A percentile compares a stretch with the other conserved stretches of the same genome.
Conservation (phyloP, 2,113 vertebrate genomes). For the Eulemur macaco region DNA sequence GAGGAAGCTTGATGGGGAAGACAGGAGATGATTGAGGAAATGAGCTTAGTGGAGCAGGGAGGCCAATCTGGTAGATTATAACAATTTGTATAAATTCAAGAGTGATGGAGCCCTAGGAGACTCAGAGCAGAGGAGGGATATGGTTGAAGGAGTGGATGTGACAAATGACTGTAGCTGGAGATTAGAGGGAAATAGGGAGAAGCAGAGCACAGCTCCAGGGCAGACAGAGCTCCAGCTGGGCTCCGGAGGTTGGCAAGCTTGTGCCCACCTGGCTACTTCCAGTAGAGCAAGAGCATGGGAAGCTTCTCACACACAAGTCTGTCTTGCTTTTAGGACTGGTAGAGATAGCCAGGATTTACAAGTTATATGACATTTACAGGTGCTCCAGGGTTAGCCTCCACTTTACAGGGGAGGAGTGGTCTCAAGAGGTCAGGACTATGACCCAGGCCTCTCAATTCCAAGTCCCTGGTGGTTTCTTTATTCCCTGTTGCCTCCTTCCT, state of each 20-base stretch:
- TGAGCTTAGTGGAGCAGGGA: not conserved
- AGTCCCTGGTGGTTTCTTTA: not conserved
- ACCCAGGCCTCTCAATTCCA: not conserved
- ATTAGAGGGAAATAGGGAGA: not conserved
- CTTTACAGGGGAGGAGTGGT: not conserved
- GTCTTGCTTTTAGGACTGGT: not conserved
- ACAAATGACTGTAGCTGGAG: not conserved
- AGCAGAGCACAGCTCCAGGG: not conserved
- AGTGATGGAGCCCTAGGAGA: not conserved
- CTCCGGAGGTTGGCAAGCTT: not conserved
- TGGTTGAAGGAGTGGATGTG: not conserved
- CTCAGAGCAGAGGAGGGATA: not conserved
- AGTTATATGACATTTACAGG: not conserved
- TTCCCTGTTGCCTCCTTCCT: not conserved
- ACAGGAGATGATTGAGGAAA: not conserved
- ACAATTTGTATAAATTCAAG: not conserved
- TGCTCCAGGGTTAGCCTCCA: not conserved
- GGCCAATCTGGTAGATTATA: not conserved
- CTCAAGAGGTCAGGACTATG: not conserved
- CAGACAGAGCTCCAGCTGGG: not conserved
- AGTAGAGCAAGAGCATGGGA: not conserved
- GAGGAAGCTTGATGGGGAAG: not conserved
- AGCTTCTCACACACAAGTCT: not conserved
- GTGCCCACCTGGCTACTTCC: not conserved
- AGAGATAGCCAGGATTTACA: not conserved